phyloP scores from a whole-genome alignment of 2,888 invertebrate genomes.

The Prosopocoilus inquinatus region DNA sequence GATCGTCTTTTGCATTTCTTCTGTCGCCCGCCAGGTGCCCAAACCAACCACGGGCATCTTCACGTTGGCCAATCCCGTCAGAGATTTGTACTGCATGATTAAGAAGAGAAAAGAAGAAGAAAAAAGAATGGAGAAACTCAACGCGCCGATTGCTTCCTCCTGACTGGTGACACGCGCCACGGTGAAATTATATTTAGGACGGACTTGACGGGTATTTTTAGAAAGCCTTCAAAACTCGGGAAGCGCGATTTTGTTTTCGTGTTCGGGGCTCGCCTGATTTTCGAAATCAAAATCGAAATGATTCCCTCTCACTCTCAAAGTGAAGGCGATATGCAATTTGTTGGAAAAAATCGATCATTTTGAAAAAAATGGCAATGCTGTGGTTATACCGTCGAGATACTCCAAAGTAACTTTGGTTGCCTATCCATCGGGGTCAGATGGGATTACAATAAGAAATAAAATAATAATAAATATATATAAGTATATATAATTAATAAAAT shows the following conservation, averaged over 20 bases:
- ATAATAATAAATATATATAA: neutral
- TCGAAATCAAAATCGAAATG: no score
- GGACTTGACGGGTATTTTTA: neutral
- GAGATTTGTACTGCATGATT: conserved; percentile 51
- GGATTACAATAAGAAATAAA: neutral
- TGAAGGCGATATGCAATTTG: no score
- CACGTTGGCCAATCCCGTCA: conserved; percentile 53
- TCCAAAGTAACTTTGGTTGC: neutral
- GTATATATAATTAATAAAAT: neutral
- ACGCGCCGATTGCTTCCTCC: neutral
- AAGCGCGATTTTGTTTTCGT: neutral
- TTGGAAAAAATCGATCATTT: no score
- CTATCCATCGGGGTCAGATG: no score
- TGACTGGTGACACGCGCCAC: neutral
- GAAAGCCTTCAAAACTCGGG: neutral
- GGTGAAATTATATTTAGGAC: neutral
- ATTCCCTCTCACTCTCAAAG: no score
- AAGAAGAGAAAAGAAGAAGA: neutral
- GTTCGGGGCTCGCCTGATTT: no score
- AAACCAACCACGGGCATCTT: conserved; percentile 70
- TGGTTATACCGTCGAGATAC: neutral
- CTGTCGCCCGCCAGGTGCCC: conserved; percentile 72
- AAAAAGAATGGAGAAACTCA: no score
- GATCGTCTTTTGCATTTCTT: conserved; percentile 64
- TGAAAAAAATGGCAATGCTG: neutral